Base-by-base conservation (phyloP, 2,113 vertebrate genomes). In the Amia ocellicauda region DNA sequence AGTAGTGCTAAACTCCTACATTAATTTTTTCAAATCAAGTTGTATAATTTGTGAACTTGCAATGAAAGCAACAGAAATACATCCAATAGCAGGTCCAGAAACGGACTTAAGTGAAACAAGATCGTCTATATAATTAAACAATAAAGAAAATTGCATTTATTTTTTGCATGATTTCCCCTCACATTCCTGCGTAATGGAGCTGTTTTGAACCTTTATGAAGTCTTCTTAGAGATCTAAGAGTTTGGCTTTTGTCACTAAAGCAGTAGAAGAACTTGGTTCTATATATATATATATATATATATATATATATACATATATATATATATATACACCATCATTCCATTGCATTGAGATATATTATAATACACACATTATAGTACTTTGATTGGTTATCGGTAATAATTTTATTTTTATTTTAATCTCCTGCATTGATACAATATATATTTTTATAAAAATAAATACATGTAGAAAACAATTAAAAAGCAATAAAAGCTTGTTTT, bases 101-200 rank as follows among this genome's bases (percentile, higher is more conserved):
- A 79, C 75, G 73, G 75, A 68, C 70, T 69, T 68, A 76, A 83
- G 71, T 85, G 85, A 85, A 86, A 86, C 66, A 66, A 63, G 80
- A 87, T 84, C 81, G 80, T 83, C 77, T 74, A 75, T 76, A 75
- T 86, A 84, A 86, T 86, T 85, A 86, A 85, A 84, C 74, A 80
- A 76, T 79, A 82, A 75, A 85, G 81, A 86, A 86, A 85, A 86
- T 83, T 77, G 76, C 78, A 83, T 82, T 58, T 52, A 66, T 26
- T 64, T 85, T 79, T 81, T 83, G 77, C 80, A 74, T 80, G 80
- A 83, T 82, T 81, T 83, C 81, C 77, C 82, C 79, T 86, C 80
- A 80, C 83, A 85, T 88, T 85, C 85, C 86, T 73, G 58, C 67
- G 63, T 86, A 82, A 85, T 86, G 76, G 53, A 41, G 56, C 58